These are phyloP conservation scores for Heteractis magnifica DNA, from an alignment of 92 coral and sea anemone species.

Conservation along the genomic window DNA sequence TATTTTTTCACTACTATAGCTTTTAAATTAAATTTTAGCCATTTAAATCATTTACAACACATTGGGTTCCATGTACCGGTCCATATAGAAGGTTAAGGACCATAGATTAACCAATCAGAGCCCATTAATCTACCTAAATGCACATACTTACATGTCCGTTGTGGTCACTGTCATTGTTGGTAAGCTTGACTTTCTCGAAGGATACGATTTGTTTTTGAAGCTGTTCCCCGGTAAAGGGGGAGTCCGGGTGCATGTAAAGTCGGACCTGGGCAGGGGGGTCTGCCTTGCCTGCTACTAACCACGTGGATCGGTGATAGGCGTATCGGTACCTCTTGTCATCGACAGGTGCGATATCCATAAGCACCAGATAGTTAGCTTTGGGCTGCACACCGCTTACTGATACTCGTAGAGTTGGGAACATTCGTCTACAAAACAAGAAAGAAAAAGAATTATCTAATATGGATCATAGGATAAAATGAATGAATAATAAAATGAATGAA, in stretches of 20 bases:
- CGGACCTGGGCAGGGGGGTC: slow-evolving; percentile 96
- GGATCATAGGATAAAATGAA: background rate
- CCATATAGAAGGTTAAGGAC: background rate
- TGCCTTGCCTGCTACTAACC: slow-evolving; percentile 97
- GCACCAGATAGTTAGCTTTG: slow-evolving; percentile 92
- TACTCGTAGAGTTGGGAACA: slow-evolving; percentile 94
- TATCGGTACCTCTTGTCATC: slow-evolving; percentile 98
- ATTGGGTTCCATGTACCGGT: background rate
- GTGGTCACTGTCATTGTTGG: slow-evolving; percentile 83
- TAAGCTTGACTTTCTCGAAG: slow-evolving; percentile 95
- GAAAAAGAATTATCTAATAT: background rate
- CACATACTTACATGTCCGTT: slow-evolving; percentile 86
- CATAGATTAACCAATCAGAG: background rate
- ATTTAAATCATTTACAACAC: background rate
- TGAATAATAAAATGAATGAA: background rate
- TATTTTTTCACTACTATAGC: no score
- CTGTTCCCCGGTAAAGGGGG: slow-evolving; percentile 97
- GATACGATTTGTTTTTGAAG: slow-evolving; percentile 90
- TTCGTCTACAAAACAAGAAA: slow-evolving; percentile 58
- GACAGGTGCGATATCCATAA: slow-evolving; percentile 95
- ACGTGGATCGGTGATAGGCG: slow-evolving; percentile 97
- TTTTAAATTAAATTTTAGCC: background rate
- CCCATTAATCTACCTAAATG: background rate
- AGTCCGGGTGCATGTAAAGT: slow-evolving; percentile 97
- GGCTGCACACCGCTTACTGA: slow-evolving; percentile 92